Evolutionary conservation across 2,797 vertebrate genomes (phyloP).

Genomic region (Gouania willdenowi): DNA sequence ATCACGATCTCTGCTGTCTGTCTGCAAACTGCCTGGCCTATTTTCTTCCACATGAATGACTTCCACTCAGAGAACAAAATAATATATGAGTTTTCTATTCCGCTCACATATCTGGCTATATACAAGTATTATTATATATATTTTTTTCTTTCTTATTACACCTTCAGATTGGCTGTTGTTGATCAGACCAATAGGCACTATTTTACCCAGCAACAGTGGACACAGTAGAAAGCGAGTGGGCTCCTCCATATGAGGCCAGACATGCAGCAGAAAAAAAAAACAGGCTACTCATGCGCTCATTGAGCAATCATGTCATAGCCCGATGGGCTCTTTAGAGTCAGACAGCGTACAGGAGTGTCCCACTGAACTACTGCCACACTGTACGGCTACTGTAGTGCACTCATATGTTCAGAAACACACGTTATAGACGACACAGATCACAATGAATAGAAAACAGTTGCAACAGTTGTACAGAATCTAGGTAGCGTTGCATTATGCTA

Average conservation of each 20-base stretch:
- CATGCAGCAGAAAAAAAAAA: conserved; percentile 43
- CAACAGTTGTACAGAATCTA: too few relatives aligned
- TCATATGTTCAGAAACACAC: conserved; percentile 5
- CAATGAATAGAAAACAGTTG: not conserved
- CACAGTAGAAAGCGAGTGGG: conserved; percentile 58
- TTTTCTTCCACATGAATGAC: conserved; percentile 24
- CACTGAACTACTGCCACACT: conserved; percentile 36
- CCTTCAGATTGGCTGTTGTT: not conserved
- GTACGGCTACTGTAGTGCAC: not conserved
- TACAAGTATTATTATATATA: too few relatives aligned
- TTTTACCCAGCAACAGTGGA: conserved; percentile 59
- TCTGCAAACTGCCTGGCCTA: conserved; percentile 12
- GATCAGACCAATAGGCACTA: not conserved
- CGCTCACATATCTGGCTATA: too few relatives aligned
- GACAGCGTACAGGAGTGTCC: conserved; percentile 43
- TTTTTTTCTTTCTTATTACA: not conserved
- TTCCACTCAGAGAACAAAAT: conserved; percentile 10
- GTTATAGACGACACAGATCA: not conserved
- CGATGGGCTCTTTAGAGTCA: conserved; percentile 44
- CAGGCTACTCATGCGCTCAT: conserved; percentile 48
- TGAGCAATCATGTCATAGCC: conserved; percentile 66
- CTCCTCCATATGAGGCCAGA: conserved; percentile 51
- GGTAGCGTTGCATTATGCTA: too few relatives aligned
- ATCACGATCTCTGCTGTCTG: conserved; percentile 9
- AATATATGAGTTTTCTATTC: not conserved